These are phyloP conservation scores for Parapsyche elsis DNA, from an alignment of 1,140 invertebrate genomes.

Conservation along the genomic window DNA sequence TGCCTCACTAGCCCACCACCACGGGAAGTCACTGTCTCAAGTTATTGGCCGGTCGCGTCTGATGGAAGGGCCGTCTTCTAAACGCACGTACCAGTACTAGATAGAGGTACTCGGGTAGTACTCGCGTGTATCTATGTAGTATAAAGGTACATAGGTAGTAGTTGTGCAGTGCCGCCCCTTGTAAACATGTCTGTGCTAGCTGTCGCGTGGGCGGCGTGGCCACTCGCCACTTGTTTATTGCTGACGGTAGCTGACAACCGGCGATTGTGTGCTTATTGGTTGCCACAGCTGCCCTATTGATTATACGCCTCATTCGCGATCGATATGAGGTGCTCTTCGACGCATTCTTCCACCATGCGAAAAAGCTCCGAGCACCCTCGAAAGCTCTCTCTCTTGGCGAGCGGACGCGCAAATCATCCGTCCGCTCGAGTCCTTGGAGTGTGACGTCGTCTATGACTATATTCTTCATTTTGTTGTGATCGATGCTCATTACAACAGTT, in stretches of 20 bases:
- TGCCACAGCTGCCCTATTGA: conserved; percentile 38
- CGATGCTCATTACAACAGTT: no score
- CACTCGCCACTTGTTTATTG: conserved; percentile 31
- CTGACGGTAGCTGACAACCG: conserved; percentile 43
- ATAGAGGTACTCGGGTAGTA: background rate
- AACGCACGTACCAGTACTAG: background rate
- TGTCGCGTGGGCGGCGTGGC: conserved; percentile 38
- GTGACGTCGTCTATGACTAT: no score
- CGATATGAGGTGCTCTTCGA: background rate
- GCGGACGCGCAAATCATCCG: no score
- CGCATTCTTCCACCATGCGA: no score
- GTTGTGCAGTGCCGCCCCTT: conserved; percentile 18
- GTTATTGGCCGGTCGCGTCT: background rate
- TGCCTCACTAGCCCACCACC: no score
- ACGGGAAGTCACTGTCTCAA: no score
- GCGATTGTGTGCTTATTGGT: conserved; percentile 46
- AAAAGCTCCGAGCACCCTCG: no score
- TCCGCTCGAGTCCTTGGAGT: no score
- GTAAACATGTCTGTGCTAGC: conserved; percentile 41
- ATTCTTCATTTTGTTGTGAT: no score
- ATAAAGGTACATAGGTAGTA: no score
- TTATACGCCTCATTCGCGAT: conserved; percentile 36
- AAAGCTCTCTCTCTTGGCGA: no score
- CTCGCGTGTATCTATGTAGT: no score
- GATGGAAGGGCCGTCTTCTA: background rate